Base-by-base conservation (phyloP, 1,140 invertebrate species). In the Archivesica marissinica region DNA sequence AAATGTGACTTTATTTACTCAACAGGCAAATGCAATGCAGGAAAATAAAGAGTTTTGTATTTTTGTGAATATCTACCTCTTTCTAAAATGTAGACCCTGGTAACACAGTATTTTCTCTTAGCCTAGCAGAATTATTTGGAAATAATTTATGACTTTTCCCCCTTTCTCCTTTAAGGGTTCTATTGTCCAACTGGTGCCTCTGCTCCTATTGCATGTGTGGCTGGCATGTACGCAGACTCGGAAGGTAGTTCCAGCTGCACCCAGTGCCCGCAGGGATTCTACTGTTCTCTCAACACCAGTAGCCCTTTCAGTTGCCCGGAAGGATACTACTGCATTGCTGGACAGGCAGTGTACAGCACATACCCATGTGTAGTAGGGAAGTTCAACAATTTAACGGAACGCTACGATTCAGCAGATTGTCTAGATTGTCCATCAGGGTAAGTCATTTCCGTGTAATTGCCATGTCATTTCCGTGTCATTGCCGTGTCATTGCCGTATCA, bases 341-440 rank as follows among this genome's bases (percentile, higher is more conserved):
- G 44, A 0, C 80, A 89, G 6, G 41, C 30, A 25, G 25, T 64
- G 15, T 78, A 87, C 0, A 78, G 66, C 44, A n/a, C 54, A 15
- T 80, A 87, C 30, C 90, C 92, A 0, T 93, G 92, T 79, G 86
- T 87, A 13, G 84, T 81, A 1, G 92, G 92, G n/a, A 92, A 86
- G n/a, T 93, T 88, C 85, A 91, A 92, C 79, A 93, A 93, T 56
- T 68, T 87, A 0, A 93, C 92, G 4, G 90, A 88, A 23, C 77
- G 87, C 47, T 79, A 61, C 20, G 52, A 41, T 0, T 54, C 54
- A 7, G 17, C 88, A 15, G 78, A 91, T 39, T 93, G 92, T 82
- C 7, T 89, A 2, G 50, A 35, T 15, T 93, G 92, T 82, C 86
- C 90, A 23, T 83, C 91, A 28, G 92, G 92, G 92, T 93, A 77